Conservation (phyloP, 2,888 invertebrate species). For the Drosophila kokeensis region DNA sequence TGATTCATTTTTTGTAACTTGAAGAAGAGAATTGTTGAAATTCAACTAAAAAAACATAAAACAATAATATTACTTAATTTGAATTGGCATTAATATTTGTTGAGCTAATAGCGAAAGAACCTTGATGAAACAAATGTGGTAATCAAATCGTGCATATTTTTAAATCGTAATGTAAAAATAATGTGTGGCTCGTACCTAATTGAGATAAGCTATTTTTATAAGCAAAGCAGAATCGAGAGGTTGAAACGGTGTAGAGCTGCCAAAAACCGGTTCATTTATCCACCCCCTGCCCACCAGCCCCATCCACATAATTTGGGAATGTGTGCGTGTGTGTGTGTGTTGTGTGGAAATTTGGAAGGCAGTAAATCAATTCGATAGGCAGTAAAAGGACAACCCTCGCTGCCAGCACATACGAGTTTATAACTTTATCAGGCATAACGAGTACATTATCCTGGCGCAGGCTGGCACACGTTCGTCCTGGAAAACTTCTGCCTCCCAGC, state of each 20-base stretch:
- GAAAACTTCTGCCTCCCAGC: slow-evolving; percentile 5
- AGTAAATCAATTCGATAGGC: slow-evolving; percentile 76
- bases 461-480: slow-evolving; percentile 64
- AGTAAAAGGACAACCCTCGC: slow-evolving; percentile 46
- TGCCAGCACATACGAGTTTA: slow-evolving; percentile 76
- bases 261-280: slow-evolving; percentile 16
- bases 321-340: slow-evolving; percentile 17
- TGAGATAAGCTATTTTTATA: background rate
- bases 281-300: slow-evolving; percentile 4
- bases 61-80: background rate
- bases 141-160: background rate
- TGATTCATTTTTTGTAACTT: background rate
- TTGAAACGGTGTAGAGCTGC: slow-evolving; percentile 6
- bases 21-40: background rate
- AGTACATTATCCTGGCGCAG: slow-evolving; percentile 82
- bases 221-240: background rate
- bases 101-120: background rate
- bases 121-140: background rate
- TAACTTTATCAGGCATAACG: slow-evolving; percentile 83
- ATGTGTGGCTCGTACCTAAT: slow-evolving; percentile 1
- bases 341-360: slow-evolving; percentile 59
- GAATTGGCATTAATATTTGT: background rate
- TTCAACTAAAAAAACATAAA: background rate
- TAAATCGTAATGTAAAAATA: background rate
- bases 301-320: slow-evolving; percentile 7